Evolutionary conservation across 2,888 invertebrate genomes (phyloP).

Genomic region (Leptinotarsa haldemani): DNA sequence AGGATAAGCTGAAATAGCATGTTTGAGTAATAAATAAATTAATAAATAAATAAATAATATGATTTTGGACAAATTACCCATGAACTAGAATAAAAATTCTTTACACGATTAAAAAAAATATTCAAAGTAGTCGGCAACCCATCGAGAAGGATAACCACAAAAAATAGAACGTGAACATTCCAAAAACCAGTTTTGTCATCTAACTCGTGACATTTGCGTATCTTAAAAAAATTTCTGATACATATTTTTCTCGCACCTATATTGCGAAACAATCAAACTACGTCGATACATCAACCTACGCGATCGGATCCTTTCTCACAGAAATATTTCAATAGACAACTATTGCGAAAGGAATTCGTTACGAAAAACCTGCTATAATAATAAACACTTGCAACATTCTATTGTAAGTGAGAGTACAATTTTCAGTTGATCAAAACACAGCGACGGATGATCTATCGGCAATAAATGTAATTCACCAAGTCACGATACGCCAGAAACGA

Average conservation of each 20-base stretch:
- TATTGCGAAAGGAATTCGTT: neutral
- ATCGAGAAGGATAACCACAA: neutral
- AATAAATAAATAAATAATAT: too few species aligned
- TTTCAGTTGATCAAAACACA: neutral
- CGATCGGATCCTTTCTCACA: slow-evolving; percentile 11
- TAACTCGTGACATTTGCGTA: neutral
- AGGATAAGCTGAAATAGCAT: too few species aligned
- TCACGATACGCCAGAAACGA: neutral
- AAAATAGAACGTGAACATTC: neutral
- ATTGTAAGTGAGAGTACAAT: neutral
- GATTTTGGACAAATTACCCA: too few species aligned
- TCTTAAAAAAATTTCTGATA: neutral
- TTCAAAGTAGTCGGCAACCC: neutral
- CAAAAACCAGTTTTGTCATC: neutral
- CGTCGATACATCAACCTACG: neutral
- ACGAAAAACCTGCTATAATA: slow-evolving; percentile 12
- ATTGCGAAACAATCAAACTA: slow-evolving; percentile 8
- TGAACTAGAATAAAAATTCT: too few species aligned
- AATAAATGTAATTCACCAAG: neutral
- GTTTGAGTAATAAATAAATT: too few species aligned
- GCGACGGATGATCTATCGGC: neutral
- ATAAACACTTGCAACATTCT: slow-evolving; percentile 9
- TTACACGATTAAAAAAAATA: too few species aligned
- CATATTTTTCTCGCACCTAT: slow-evolving; percentile 2
- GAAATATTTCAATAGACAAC: slow-evolving; percentile 9